Percentiles rank a stretch among this genome's conserved stretches.
These are phyloP conservation scores for Diplodus sargus DNA, from an alignment of 2,797 vertebrate species.

Conservation along the genomic window DNA sequence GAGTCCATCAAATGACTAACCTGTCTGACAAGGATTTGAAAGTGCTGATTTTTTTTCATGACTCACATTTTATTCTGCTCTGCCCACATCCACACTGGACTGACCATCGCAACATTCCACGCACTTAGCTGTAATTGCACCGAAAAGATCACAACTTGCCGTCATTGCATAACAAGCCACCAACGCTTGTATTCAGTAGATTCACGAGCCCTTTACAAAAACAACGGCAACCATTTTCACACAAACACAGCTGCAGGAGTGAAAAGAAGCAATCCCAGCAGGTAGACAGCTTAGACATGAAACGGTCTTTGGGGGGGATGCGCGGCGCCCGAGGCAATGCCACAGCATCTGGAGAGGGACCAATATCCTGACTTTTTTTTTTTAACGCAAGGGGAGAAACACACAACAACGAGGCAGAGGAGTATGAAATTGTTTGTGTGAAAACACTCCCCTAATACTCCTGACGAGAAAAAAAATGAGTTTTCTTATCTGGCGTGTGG, in stretches of 20 bases:
- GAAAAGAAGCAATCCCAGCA: slow-evolving; percentile 51
- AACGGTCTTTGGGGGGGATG: slow-evolving; percentile 36
- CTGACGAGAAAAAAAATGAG: slow-evolving; percentile 45
- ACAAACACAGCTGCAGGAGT: slow-evolving; percentile 60
- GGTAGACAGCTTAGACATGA: slow-evolving; percentile 50
- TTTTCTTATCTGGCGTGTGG: slow-evolving; percentile 63
- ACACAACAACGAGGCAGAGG: slow-evolving; percentile 39
- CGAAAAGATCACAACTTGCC: slow-evolving; percentile 40
- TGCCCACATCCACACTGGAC: slow-evolving; percentile 20
- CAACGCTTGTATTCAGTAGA: slow-evolving; percentile 30
- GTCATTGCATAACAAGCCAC: slow-evolving; percentile 34
- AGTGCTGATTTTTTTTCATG: slow-evolving; percentile 23
- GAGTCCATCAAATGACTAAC: slow-evolving; percentile 34
- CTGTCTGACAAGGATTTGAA: slow-evolving; percentile 34
- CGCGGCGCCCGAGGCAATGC: slow-evolving; percentile 9
- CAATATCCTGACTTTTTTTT: slow-evolving; percentile 20
- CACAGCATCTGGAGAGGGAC: slow-evolving; percentile 51
- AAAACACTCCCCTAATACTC: slow-evolving; percentile 45
- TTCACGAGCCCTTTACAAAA: slow-evolving; percentile 35
- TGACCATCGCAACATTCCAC: slow-evolving; percentile 18
- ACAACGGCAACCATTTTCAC: slow-evolving; percentile 30
- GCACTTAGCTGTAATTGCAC: slow-evolving; percentile 36
- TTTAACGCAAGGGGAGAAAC: slow-evolving; percentile 35
- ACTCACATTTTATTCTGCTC: slow-evolving; percentile 31
- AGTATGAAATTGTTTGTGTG: slow-evolving; percentile 61